phyloP scores from a whole-genome alignment of 2,113 vertebrate species.

The Ploceus nigricollis region DNA sequence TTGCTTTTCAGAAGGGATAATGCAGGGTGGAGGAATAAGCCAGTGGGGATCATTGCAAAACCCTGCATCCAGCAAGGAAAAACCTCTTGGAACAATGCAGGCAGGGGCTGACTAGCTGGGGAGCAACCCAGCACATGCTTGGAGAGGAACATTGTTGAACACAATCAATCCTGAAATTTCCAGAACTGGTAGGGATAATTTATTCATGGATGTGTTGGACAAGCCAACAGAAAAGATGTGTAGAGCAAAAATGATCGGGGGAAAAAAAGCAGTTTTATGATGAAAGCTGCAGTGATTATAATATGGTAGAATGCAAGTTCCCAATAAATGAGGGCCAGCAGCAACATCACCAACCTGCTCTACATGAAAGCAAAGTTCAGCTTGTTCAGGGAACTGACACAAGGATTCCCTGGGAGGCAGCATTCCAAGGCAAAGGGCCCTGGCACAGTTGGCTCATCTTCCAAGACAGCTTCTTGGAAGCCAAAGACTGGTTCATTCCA shows the following conservation, averaged over 20 bases:
- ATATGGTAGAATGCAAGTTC: not conserved
- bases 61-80: not conserved
- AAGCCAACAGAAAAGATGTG: not conserved
- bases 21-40: not conserved
- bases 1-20: not conserved
- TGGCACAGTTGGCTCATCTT: not conserved
- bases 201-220: not conserved
- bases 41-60: not conserved
- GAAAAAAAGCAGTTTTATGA: not conserved
- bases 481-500: not conserved
- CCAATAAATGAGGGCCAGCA: not conserved
- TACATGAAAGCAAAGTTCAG: not conserved
- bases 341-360: not conserved
- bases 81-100: not conserved
- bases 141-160: not conserved
- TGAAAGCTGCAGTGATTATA: not conserved
- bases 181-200: not conserved
- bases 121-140: not conserved
- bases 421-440: not conserved
- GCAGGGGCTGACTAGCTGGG: not conserved
- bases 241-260: not conserved
- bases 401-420: not conserved
- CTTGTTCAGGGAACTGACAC: not conserved
- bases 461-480: not conserved
- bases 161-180: not conserved